A percentile compares a stretch with the other conserved stretches of the same genome.
Evolutionary conservation across 2,797 vertebrate genomes (phyloP).

Genomic region (Neostethus bicornis): DNA sequence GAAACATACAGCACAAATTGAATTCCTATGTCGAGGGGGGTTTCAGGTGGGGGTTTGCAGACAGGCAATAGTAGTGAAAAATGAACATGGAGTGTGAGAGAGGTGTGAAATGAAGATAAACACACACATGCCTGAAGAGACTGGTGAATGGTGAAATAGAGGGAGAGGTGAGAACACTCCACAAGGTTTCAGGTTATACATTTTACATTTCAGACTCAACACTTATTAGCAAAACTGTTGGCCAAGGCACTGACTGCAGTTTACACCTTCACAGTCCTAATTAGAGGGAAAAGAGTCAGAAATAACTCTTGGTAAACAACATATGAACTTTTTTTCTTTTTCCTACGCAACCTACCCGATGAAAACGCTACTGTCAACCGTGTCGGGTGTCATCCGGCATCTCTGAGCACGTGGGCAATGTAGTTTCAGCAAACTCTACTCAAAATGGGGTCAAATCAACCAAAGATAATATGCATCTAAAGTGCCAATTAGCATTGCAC

Average conservation of each 20-base stretch:
- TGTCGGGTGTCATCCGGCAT: background rate
- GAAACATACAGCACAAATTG: slow-evolving; percentile 93
- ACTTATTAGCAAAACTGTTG: slow-evolving; percentile 14
- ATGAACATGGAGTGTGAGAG: slow-evolving; percentile 84
- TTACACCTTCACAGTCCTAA: background rate
- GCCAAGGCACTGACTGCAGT: slow-evolving; percentile 1
- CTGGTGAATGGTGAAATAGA: slow-evolving; percentile 19
- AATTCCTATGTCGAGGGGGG: slow-evolving; percentile 87
- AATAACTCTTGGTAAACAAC: slow-evolving; percentile 1
- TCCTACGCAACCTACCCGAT: background rate
- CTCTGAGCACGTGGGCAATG: background rate
- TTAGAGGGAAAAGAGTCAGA: background rate
- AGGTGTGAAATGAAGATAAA: slow-evolving; percentile 56
- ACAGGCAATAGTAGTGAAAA: slow-evolving; percentile 58
- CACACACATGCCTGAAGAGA: slow-evolving; percentile 32
- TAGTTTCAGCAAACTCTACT: background rate
- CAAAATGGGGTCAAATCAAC: background rate
- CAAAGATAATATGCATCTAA: background rate
- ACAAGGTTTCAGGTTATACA: slow-evolving; percentile 51
- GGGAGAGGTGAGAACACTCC: slow-evolving; percentile 49
- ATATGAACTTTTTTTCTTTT: background rate
- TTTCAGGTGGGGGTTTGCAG: slow-evolving; percentile 51
- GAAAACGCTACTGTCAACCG: background rate
- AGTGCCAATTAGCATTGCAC: background rate
- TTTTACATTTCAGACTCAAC: slow-evolving; percentile 39